Percentiles rank a stretch among this genome's conserved stretches.
These are phyloP conservation scores for Halcyon chelicuti DNA, from an alignment of 2,797 vertebrate genomes.

Conservation along the genomic window DNA sequence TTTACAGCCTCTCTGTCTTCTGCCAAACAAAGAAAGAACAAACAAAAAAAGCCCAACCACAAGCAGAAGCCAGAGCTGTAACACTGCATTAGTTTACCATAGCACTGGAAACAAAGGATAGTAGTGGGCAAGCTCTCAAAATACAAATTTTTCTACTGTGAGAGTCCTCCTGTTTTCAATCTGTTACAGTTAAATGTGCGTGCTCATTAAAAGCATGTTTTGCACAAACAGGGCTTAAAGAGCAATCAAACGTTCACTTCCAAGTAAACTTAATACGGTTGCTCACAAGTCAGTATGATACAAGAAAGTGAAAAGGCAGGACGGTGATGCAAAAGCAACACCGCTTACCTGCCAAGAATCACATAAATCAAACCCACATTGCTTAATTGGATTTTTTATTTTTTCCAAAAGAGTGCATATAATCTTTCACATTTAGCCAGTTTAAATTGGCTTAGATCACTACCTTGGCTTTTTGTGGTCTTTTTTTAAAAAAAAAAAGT, in stretches of 20 bases:
- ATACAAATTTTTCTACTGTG: neutral
- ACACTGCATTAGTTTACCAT: neutral
- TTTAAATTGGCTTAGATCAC: neutral
- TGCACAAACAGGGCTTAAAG: conserved; percentile 1
- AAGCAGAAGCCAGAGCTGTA: neutral
- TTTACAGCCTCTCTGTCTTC: neutral
- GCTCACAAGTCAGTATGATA: neutral
- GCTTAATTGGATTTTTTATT: neutral
- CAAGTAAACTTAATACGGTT: neutral
- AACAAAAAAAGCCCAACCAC: neutral
- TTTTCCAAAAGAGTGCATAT: neutral
- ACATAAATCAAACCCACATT: neutral
- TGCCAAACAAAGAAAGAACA: neutral
- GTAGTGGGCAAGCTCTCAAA: conserved; percentile 55
- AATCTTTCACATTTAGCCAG: neutral
- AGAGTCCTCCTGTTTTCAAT: conserved; percentile 52
- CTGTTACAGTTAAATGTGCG: neutral
- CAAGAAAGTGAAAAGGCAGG: neutral
- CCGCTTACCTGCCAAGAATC: neutral
- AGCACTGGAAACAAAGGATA: conserved; percentile 16
- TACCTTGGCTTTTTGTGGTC: neutral
- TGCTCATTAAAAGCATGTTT: conserved; percentile 23
- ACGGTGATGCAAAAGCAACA: neutral
- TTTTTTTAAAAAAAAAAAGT: neutral
- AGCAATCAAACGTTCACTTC: neutral